These are phyloP conservation scores for Sebastes paucispinis DNA, from an alignment of 2,797 vertebrate species.

Conservation along the genomic window DNA sequence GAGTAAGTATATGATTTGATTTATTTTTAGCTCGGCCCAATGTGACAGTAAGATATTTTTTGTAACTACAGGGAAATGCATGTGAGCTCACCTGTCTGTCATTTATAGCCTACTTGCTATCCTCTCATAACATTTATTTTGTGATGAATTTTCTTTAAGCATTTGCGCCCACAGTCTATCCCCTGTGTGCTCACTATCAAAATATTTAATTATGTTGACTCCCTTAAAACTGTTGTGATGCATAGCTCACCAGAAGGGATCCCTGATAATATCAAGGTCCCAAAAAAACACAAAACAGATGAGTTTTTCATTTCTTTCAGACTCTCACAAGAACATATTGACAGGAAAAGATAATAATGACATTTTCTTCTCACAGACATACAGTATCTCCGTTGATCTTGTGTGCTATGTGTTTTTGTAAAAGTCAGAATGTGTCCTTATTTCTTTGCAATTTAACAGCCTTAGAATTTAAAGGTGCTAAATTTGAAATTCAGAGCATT, in stretches of 20 bases:
- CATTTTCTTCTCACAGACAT: not conserved
- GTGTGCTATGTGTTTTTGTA: not conserved
- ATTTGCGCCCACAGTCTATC: not conserved
- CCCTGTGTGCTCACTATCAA: slow-evolving; percentile 8
- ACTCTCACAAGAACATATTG: slow-evolving; percentile 10
- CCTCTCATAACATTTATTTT: slow-evolving; percentile 15
- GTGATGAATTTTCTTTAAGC: slow-evolving; percentile 7
- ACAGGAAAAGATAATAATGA: slow-evolving; percentile 23
- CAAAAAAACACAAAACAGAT: not conserved
- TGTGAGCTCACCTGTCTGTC: slow-evolving; percentile 22
- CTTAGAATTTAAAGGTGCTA: not conserved
- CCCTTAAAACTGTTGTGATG: slow-evolving; percentile 24
- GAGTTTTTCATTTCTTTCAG: slow-evolving; percentile 2
- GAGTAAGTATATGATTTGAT: slow-evolving; percentile 27
- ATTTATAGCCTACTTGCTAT: slow-evolving; percentile 16
- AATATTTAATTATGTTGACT: slow-evolving; percentile 14
- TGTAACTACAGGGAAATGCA: slow-evolving; percentile 9
- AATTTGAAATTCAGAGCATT: not conserved
- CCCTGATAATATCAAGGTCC: not conserved
- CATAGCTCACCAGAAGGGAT: slow-evolving; percentile 18
- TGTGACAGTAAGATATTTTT: not conserved
- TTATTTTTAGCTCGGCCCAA: slow-evolving; percentile 43
- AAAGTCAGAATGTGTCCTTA: not conserved
- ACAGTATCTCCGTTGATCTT: not conserved
- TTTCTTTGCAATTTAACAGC: not conserved